Percentiles rank a stretch among this genome's conserved stretches.
phyloP scores from a whole-genome alignment of 2,888 invertebrate species.

The Choristoneura rosaceana region DNA sequence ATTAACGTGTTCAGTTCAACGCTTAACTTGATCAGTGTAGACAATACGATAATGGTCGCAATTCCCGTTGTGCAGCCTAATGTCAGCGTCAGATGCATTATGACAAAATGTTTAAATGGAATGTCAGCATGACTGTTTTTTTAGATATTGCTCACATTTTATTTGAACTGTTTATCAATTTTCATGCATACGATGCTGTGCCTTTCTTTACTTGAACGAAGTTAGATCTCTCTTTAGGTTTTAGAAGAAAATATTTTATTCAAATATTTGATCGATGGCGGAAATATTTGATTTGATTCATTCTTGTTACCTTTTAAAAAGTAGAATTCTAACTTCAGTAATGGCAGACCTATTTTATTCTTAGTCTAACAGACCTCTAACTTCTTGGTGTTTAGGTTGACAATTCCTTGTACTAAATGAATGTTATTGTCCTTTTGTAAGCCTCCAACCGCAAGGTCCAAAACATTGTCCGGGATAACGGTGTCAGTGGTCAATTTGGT shows the following conservation, averaged over 20 bases:
- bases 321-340: slow-evolving; percentile 52
- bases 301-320: neutral
- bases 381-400: slow-evolving; percentile 54
- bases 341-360: slow-evolving; percentile 39
- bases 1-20: neutral
- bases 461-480: slow-evolving; percentile 82
- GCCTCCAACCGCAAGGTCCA: slow-evolving; percentile 79
- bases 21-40: neutral
- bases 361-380: slow-evolving; percentile 46
- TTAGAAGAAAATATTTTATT: neutral
- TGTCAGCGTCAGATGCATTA: neutral
- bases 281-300: no score
- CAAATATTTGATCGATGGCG: neutral
- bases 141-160: slow-evolving; percentile 2
- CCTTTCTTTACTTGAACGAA: slow-evolving; percentile 27
- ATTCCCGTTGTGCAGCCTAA: neutral
- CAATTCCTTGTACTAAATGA: slow-evolving; percentile 65
- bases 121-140: neutral
- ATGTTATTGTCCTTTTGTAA: slow-evolving; percentile 76
- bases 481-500: slow-evolving; percentile 85
- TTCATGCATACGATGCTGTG: neutral
- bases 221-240: slow-evolving; percentile 18
- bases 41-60: neutral
- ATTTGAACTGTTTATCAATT: neutral
- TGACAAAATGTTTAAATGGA: neutral